A percentile compares a stretch with the other conserved stretches of the same genome.
Conservation (phyloP, 2,797 vertebrate genomes). For the Scarus forsteni region DNA sequence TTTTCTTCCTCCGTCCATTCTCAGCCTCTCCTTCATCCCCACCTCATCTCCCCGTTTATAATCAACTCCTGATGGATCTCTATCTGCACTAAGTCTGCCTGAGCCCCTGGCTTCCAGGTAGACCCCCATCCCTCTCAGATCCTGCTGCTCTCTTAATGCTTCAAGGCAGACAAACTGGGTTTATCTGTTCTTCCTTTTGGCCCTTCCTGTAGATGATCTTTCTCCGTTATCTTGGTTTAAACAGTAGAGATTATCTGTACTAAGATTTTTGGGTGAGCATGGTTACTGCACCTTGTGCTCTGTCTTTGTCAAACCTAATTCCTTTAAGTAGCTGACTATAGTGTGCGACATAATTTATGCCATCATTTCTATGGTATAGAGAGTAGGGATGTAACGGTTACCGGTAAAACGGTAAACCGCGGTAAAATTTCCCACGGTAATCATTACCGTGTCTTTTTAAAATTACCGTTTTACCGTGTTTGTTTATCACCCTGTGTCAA, state of each 20-base stretch:
- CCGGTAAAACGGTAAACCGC: no score
- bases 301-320: neutral
- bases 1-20: slow-evolving; percentile 11
- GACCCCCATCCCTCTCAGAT: slow-evolving; percentile 7
- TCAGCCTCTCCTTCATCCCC: slow-evolving; percentile 21
- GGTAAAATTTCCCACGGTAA: no score
- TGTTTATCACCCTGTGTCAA: no score
- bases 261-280: neutral
- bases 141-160: slow-evolving; percentile 16
- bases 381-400: no score
- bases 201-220: slow-evolving; percentile 6
- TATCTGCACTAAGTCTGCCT: slow-evolving; percentile 28
- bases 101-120: slow-evolving; percentile 25
- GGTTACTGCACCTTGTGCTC: neutral
- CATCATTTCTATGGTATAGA: no score
- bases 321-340: neutral
- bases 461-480: no score
- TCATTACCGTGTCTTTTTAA: no score
- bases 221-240: neutral
- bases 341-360: no score
- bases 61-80: slow-evolving; percentile 28
- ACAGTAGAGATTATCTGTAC: neutral
- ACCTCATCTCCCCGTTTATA: slow-evolving; percentile 19
- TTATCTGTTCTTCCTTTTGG: slow-evolving; percentile 5
- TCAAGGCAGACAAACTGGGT: neutral